Conservation (phyloP, 2,888 invertebrate genomes). For the Pollenia griseotomentosa region DNA sequence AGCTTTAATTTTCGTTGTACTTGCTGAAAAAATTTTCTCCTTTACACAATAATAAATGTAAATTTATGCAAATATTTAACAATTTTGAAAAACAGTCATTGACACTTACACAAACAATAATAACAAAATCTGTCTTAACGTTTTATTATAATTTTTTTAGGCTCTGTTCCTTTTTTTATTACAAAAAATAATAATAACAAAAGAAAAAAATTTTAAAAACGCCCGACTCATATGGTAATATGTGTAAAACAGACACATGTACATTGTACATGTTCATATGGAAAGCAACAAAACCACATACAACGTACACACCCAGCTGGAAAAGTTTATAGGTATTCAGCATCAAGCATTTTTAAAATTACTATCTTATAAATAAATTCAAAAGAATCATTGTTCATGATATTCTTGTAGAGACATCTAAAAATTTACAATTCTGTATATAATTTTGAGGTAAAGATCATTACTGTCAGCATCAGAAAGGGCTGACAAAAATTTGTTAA, state of each 20-base stretch:
- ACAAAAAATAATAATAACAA: constrained; percentile 32
- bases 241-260: neutral
- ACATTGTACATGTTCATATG: neutral
- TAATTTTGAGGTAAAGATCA: too few species aligned
- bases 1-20: too few species aligned
- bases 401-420: too few species aligned
- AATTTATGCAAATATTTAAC: constrained; percentile 29
- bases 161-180: constrained; percentile 20
- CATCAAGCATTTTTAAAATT: too few species aligned
- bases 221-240: constrained; percentile 31
- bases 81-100: constrained; percentile 46
- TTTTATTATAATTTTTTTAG: constrained; percentile 47
- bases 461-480: too few species aligned
- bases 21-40: neutral
- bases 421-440: too few species aligned
- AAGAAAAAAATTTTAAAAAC: constrained; percentile 9
- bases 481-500: too few species aligned
- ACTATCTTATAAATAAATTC: too few species aligned
- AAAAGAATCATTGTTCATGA: too few species aligned
- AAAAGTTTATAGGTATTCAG: too few species aligned
- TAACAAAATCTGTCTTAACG: constrained; percentile 35
- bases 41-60: neutral
- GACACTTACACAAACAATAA: constrained; percentile 46
- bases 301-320: too few species aligned
- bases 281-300: too few species aligned